These are phyloP conservation scores for Halcyon smyrnensis DNA, from an alignment of 2,797 vertebrate species.

Conservation along the genomic window DNA sequence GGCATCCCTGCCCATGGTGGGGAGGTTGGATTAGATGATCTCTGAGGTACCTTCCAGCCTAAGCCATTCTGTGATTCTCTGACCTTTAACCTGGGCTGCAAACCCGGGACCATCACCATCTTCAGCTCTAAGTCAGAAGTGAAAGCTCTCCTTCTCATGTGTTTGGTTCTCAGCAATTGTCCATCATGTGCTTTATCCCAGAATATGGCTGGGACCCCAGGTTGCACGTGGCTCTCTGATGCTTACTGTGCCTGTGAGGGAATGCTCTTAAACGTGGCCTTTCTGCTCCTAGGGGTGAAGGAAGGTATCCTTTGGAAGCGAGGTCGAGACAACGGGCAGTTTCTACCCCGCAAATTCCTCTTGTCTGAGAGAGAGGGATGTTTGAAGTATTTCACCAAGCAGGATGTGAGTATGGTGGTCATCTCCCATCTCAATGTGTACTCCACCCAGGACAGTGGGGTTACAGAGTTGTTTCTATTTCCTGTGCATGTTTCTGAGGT, in stretches of 20 bases:
- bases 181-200: background rate
- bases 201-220: background rate
- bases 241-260: background rate
- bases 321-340: constrained; percentile 90
- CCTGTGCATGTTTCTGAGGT: background rate
- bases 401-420: constrained; percentile 83
- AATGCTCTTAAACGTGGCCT: background rate
- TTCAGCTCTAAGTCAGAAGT: background rate
- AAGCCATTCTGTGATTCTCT: too few relatives aligned
- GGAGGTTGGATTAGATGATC: too few relatives aligned
- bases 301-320: constrained; percentile 89
- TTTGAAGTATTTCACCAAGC: constrained; percentile 90
- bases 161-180: background rate
- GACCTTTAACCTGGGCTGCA: background rate
- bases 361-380: constrained; percentile 88
- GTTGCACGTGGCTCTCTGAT: background rate
- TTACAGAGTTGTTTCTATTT: background rate
- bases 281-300: constrained; percentile 77
- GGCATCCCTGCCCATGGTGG: too few relatives aligned
- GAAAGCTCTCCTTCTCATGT: background rate
- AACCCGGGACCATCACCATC: background rate
- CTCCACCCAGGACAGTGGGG: background rate
- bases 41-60: too few relatives aligned
- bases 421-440: background rate
- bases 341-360: constrained; percentile 86